A percentile compares a stretch with the other conserved stretches of the same genome.
Conservation (phyloP, 64 coral and sea anemone species). For the Platygyra sinensis region DNA sequence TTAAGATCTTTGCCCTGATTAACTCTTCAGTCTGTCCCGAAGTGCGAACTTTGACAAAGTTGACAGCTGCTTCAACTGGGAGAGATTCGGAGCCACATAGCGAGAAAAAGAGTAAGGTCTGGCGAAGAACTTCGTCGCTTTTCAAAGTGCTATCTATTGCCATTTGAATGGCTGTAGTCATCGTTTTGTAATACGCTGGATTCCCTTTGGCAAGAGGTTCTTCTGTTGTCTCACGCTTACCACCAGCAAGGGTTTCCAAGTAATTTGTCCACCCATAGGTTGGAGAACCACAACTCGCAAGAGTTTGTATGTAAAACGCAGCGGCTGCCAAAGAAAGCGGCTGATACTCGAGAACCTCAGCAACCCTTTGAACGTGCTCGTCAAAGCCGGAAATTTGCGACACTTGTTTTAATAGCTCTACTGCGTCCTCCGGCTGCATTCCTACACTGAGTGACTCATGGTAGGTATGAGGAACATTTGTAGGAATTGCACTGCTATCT, state of each 20-base stretch:
- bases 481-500: neutral
- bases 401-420: neutral
- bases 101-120: neutral
- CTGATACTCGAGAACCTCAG: constrained; percentile 22
- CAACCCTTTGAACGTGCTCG: neutral
- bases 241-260: constrained; percentile 13
- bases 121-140: constrained; percentile 6
- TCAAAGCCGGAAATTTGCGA: neutral
- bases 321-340: constrained; percentile 29
- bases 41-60: neutral
- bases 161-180: neutral
- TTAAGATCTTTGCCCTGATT: constrained; percentile 26
- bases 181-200: too few species aligned
- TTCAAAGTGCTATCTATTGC: constrained; percentile 42
- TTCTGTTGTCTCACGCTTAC: constrained; percentile 48
- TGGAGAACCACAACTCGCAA: neutral
- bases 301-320: constrained; percentile 23
- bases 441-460: constrained; percentile 1
- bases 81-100: too few species aligned
- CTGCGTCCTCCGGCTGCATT: neutral
- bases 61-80: neutral
- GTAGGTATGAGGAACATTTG: neutral
- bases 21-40: constrained; percentile 22
- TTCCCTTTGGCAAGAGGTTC: neutral
- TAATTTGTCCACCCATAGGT: constrained; percentile 33